Percentiles rank a stretch among this genome's conserved stretches.
phyloP scores from a whole-genome alignment of 2,888 invertebrate species.

The Pristionchus entomophagus region DNA sequence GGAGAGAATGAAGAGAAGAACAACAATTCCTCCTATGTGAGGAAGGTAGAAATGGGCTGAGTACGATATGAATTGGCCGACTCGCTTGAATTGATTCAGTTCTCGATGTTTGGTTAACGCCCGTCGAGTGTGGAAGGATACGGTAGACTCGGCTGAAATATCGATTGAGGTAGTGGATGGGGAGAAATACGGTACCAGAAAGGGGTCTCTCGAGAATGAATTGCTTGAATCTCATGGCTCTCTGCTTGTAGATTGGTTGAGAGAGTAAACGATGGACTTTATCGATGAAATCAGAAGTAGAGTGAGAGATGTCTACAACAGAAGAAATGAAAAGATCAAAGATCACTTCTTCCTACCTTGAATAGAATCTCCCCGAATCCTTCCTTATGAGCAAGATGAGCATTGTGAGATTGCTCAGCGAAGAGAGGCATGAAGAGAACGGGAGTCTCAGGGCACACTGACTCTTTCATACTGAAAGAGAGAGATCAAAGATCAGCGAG shows the following conservation, averaged over 20 bases:
- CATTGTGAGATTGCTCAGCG: conserved; percentile 63
- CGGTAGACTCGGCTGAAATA: conserved; percentile 23
- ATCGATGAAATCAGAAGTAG: not conserved
- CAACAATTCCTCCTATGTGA: not conserved
- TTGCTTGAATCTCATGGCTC: conserved; percentile 38
- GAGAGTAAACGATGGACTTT: conserved; percentile 8
- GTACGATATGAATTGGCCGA: not conserved
- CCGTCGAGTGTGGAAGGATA: conserved; percentile 35
- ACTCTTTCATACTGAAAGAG: conserved; percentile 58
- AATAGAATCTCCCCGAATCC: conserved; percentile 52
- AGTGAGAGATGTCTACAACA: not conserved
- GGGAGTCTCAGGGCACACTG: conserved; percentile 58
- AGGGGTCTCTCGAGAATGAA: conserved; percentile 58
- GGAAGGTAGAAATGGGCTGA: not conserved
- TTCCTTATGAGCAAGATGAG: conserved; percentile 53
- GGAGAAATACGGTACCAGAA: not conserved
- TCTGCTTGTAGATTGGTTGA: conserved; percentile 51
- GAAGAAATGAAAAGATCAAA: not conserved
- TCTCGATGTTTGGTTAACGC: conserved; percentile 7
- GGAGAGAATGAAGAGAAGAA: not conserved
- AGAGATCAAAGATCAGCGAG: not conserved
- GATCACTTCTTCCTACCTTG: conserved; percentile 45
- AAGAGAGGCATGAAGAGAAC: conserved; percentile 62
- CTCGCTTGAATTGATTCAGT: conserved; percentile 32
- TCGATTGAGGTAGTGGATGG: not conserved